These are phyloP conservation scores for Montipora capitata DNA, from an alignment of 92 coral and sea anemone species.

Conservation along the genomic window DNA sequence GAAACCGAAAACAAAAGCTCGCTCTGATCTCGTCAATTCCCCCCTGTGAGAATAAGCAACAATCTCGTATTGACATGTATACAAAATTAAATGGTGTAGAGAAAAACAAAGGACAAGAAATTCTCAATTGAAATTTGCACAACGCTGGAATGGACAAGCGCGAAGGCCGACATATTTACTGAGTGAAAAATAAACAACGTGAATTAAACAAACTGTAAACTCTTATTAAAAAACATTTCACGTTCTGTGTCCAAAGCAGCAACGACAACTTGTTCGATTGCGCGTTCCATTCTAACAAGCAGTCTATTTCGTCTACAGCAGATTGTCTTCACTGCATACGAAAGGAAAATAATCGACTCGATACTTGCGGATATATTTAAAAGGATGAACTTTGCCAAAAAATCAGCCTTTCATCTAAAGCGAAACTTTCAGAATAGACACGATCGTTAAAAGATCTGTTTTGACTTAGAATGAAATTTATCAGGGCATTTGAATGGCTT, in stretches of 20 bases:
- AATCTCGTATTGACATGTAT: conserved; percentile 24
- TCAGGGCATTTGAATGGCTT: neutral
- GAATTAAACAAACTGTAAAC: conserved; percentile 21
- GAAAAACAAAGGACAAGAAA: neutral
- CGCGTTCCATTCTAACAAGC: conserved; percentile 14
- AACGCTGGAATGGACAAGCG: neutral
- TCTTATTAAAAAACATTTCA: conserved; percentile 26
- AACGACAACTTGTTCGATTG: conserved; percentile 19
- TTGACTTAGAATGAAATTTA: neutral
- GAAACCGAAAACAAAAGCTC: neutral
- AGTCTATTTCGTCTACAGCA: neutral
- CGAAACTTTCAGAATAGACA: conserved; percentile 6
- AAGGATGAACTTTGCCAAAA: conserved; percentile 21
- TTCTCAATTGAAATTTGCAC: neutral
- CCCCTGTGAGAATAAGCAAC: neutral
- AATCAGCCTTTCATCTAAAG: conserved; percentile 45
- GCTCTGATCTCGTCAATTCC: conserved; percentile 19
- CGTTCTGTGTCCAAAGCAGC: conserved; percentile 9
- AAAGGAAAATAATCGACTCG: conserved; percentile 12
- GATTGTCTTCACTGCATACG: neutral
- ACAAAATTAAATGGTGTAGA: neutral
- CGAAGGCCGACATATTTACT: conserved; percentile 5
- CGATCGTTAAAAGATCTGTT: neutral
- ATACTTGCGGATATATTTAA: neutral
- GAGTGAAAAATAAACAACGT: conserved; percentile 26